Evolutionary conservation across 2,113 vertebrate species (phyloP), one percentile per base, ranked within the genome.

Genomic region (Paralichthys olivaceus): DNA sequence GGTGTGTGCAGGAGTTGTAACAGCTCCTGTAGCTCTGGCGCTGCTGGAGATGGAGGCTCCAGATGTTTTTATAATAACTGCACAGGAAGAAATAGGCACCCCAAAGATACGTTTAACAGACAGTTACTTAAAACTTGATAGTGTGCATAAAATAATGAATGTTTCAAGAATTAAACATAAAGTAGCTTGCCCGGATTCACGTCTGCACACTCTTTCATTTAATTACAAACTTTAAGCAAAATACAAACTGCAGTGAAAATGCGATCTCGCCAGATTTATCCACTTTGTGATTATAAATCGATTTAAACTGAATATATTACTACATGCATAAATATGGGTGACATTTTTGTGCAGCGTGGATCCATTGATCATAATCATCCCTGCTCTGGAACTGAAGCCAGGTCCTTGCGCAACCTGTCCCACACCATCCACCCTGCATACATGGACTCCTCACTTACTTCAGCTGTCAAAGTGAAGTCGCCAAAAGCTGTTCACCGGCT

Each of bases 381-480:
- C 37, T 29, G 28, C 28, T 29, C 28, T 29, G 5, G 28, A 29
- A 29, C 37, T 13, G 37, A 15, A 58, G 65, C 69, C 79, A 26
- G 74, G 63, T 68, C 72, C 75, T 51, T 58, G 69, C 71, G 70
- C 78, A 78, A 19, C 57, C 77, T 58, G 11, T 80, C 84, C 80
- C 81, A 47, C 72, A 28, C 77, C 59, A 59, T 56, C 75, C 55
- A 49, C 45, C 45, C 45, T 49, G 45, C 45, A 19, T 49, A 2
- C 7, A 62, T 61, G 53, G 67, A 85, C 79, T 11, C 8, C 8
- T 43, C 58, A 17, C 6, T 76, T 83, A 75, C 79, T 84, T 83
- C 75, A 75, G 60, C 66, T 84, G 65, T 58, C 69, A 74, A 19
- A 73, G 74, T 76, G 67, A 89, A 85, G 80, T 86, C 74, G 55